Base-by-base conservation (phyloP, 1,140 invertebrate genomes). In the Zaprionus ghesquierei region DNA sequence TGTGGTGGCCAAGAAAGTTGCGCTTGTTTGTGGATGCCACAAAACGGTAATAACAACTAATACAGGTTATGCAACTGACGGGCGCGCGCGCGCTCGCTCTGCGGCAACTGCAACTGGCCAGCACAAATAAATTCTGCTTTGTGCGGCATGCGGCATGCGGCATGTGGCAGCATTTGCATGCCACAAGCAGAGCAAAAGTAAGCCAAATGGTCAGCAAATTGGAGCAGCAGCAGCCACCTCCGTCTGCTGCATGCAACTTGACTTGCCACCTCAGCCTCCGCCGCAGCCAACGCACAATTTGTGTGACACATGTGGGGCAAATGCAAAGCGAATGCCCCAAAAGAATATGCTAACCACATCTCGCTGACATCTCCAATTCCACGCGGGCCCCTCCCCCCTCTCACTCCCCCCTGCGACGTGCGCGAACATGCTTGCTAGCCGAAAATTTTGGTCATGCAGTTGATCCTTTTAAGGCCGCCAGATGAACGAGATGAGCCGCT, bases 1-100 rank as follows among this genome's bases (percentile, higher is more conserved):
- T n/a, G 49, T 6, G 27, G 13, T 69, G 64, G 58, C 53, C 49
- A 75, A 59, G 56, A 69, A 69, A 69, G 55, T 74, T 73, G 44
- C 35, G 25, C 23, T 65, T 44, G 54, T 56, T 66, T 54, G 49
- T 56, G 51, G 64, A 80, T 80, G 61, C 62, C 62, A 64, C 69
- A 81, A 86, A 86, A 86, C 81, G 81, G 81, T 86, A 86, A 87
- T 81, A 87, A 86, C 81, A 86, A 87, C 81, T 86, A 86, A 86
- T 86, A 87, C 81, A 86, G 81, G 81, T 86, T 86, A 87, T 86
- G 81, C 81, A 86, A 85, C 81, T 84, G 81, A 64, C 72, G 75
- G 72, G 69, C 31, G 12, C 12, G 44, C 44, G 13, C 10, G n/a
- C n/a, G n/a, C n/a, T n/a, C n/a, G n/a, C n/a, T n/a, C 44, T 20